Evolutionary conservation across 2,113 vertebrate genomes (phyloP), one percentile per base, ranked within the genome.

Genomic region (Sebastes schlegelii): DNA sequence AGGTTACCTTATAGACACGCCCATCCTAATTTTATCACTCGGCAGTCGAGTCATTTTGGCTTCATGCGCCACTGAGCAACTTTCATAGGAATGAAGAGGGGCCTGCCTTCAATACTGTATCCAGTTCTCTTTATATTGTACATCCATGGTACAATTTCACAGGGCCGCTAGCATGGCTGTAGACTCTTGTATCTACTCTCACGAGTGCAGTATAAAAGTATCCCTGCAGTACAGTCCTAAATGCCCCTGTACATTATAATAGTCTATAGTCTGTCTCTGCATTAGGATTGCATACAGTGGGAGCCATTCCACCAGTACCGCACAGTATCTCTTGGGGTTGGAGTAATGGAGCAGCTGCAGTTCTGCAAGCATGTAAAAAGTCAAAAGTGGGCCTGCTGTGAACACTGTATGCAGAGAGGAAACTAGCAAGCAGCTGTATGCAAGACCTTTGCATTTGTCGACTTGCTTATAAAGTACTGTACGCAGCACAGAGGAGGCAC

Each of bases 271-370:
- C 34, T 34, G 34, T 34, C 19, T 60, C 57, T 62, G 82, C 71
- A 69, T 68, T 58, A 73, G 62, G 67, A 10, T 52, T 62, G 65
- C 61, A 67, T 66, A 48, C 34, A 54, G 71, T 49, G 17, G 60
- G 42, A 57, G 69, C 66, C 23, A 55, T 55, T 6, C 4, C 77
- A 66, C 79, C 85, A 65, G 23, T 42, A 12, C 69, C 19, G 74
- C 66, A 9, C 34, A 17, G 74, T 3, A 21, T 85, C 79, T 88
- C 86, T 46, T 19, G 64, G 73, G 86, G 67, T 10, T 68, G 10
- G 64, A 68, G 51, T 64, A 84, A 75, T 62, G 70, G 74, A 81
- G 77, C 85, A 88, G 86, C 73, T 88, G 90, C 88, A 75, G 75
- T 64, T 86, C 67, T 79, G 74, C 72, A 63, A 79, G 73, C 64